These are phyloP conservation scores for Steinernema hermaphroditum DNA, from an alignment of 2,888 invertebrate species.

Conservation along the genomic window DNA sequence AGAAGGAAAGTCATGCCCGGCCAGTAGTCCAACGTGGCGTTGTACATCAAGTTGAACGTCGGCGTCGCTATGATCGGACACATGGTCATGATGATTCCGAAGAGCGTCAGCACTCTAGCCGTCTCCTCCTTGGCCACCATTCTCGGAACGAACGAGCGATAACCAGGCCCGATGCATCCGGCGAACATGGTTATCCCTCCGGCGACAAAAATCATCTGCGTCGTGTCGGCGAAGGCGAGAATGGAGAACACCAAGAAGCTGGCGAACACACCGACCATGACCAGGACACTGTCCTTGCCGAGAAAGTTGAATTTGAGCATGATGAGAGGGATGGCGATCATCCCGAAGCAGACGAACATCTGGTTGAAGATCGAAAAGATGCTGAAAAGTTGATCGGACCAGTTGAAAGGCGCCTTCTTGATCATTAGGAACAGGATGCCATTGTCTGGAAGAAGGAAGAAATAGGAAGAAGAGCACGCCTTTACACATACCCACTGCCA, in stretches of 20 bases:
- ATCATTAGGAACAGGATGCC: slow-evolving; percentile 51
- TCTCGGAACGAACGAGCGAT: slow-evolving; percentile 57
- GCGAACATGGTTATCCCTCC: slow-evolving; percentile 46
- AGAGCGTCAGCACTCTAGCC: slow-evolving; percentile 53
- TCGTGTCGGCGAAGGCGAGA: slow-evolving; percentile 51
- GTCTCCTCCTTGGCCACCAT: slow-evolving; percentile 64
- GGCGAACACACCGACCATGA: slow-evolving; percentile 50
- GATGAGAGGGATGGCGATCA: slow-evolving; percentile 45
- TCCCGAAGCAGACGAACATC: slow-evolving; percentile 39
- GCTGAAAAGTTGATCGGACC: slow-evolving; percentile 56
- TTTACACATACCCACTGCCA: slow-evolving; percentile 57
- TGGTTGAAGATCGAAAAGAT: slow-evolving; percentile 44
- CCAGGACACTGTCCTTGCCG: slow-evolving; percentile 57
- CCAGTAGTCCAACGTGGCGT: slow-evolving; percentile 54
- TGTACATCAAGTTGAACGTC: slow-evolving; percentile 59
- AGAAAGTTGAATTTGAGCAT: slow-evolving; percentile 46
- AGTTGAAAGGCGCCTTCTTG: slow-evolving; percentile 58
- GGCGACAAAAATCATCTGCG: slow-evolving; percentile 52
- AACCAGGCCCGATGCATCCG: slow-evolving; percentile 58
- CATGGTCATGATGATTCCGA: slow-evolving; percentile 48
- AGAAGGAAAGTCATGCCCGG: slow-evolving; percentile 62
- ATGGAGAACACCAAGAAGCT: slow-evolving; percentile 41
- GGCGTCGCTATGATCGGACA: slow-evolving; percentile 56
- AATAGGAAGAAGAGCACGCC: no score
- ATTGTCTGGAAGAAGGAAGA: slow-evolving; percentile 45